Evolutionary conservation across 2,888 invertebrate genomes (phyloP), one percentile per base, ranked within the genome.

Genomic region (Pristionchus exspectatus): DNA sequence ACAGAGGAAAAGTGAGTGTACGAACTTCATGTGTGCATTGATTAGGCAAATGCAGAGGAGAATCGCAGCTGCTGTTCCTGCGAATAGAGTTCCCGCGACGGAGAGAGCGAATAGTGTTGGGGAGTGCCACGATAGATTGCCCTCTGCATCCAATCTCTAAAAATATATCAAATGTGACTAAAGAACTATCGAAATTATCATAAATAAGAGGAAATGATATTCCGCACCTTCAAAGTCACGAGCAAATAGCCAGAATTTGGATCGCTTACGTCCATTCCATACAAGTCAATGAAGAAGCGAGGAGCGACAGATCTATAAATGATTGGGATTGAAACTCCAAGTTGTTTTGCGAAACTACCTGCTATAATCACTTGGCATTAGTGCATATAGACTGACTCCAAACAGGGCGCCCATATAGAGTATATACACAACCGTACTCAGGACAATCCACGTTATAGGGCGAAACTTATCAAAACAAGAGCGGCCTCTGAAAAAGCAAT

Each of bases 351-450:
- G 72, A 33, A 4, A 10, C 10, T 14, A 81, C 81, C 81, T 81
- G 50, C 81, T 81, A 27, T 81, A 81, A 50, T 81, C 81, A n/a
- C n/a, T 50, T 0, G 81, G 81, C 33, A 81, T 33, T n/a, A 81
- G 27, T 2, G 81, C 18, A n/a, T 54, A 81, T 10, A 38, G 24
- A 38, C 81, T 27, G 33, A 44, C 81, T n/a, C 81, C 44, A 14
- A 81, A 50, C 4, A 81, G 27, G 0, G 50, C 44, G 5, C n/a
- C 50, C 81, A 54, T 81, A 44, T 50, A 33, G n/a, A n/a, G 10
- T 5, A 50, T 54, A 16, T 50, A 81, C n/a, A 81, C 27, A 10
- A 14, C 24, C 5, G 33, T 54, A 9, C 81, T n/a, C 81, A 81
- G n/a, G 14, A 16, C 12, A 12, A 50, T 3, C 81, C 81, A 81